Evolutionary conservation across 2,797 vertebrate species (phyloP).

Genomic region (Neosalanx taihuensis): DNA sequence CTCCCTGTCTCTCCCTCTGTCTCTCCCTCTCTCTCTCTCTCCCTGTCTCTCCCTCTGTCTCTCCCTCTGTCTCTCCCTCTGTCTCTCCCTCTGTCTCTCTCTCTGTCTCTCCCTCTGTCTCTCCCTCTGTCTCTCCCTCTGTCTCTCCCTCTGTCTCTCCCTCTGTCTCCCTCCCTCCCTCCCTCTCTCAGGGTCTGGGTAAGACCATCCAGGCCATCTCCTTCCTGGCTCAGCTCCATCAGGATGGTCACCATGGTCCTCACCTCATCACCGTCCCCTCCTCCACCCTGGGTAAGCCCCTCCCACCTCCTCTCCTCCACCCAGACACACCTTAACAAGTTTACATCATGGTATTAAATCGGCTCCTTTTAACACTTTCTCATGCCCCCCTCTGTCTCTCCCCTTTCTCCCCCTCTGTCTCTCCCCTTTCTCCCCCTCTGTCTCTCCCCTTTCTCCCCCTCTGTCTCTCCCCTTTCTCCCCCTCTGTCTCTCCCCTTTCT

Average conservation of each 20-base stretch:
- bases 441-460: too few relatives aligned
- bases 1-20: not conserved
- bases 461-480: too few relatives aligned
- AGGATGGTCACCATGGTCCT: constrained; percentile 83
- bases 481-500: too few relatives aligned
- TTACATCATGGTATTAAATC: too few relatives aligned
- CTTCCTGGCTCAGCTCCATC: constrained; percentile 87
- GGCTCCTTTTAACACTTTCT: too few relatives aligned
- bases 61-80: not conserved
- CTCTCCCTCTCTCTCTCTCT: not conserved
- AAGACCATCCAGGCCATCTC: constrained; percentile 98
- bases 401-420: too few relatives aligned
- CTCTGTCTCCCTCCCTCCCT: not conserved
- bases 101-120: not conserved
- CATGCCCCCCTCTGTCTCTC: too few relatives aligned
- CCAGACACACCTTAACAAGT: not conserved
- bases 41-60: constrained; percentile 18
- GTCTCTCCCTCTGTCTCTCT: not conserved
- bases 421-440: too few relatives aligned
- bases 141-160: not conserved
- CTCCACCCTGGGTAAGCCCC: constrained; percentile 87
- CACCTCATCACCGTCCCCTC: constrained; percentile 92
- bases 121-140: not conserved
- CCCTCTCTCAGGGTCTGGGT: constrained; percentile 83
- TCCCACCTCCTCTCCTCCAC: not conserved